Base-by-base conservation (phyloP, 2,113 vertebrate species). In the Oxygymnocypris stewartii region DNA sequence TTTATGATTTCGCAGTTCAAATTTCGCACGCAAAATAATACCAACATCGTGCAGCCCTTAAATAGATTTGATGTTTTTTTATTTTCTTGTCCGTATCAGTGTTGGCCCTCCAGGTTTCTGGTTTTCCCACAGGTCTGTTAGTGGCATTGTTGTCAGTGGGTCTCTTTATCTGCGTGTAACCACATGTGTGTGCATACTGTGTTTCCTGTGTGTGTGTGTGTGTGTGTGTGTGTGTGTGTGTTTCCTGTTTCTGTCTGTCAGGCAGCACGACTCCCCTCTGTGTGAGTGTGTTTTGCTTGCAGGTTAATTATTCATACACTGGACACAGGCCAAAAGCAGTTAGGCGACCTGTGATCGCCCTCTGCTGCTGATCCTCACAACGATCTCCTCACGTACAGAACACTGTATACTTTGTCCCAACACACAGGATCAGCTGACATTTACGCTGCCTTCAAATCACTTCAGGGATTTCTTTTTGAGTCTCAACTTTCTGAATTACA, bases 261-360 rank as follows among this genome's bases (percentile, higher is more conserved):
- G 78, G 79, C 79, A 86, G 71, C 42, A 11, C 11, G 76, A 51
- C 86, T 71, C 85, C 82, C 85, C 69, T 63, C 80, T 86, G 83
- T 79, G 69, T 82, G 65, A 84, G 61, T 86, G 83, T 83, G 71
- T 88, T 75, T n/a, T 86, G 79, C 69, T 49, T 54, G 61, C 69
- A 59, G 86, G 82, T 88, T 87, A 85, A 88, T 89, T 82, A 88
- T 91, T 79, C 88, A 89, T 87, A 76, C 84, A 78, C 75, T 86
- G 78, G 40, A 84, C 83, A 83, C 83, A 86, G 31, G 40, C 42
- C 75, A 69, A 63, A 20, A 71, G 57, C 59, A 47, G 82, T 76
- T 40, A 42, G 59, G 77, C 80, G 67, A 42, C 42, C 77, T 82
- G 40, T 81, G 67, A 82, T 69, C 31, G 82, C 91, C 91, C 89